Percentiles rank a stretch among this genome's conserved stretches.
These are phyloP conservation scores for Eupelmus urozonus DNA, from an alignment of 2,888 invertebrate species.

Conservation along the genomic window DNA sequence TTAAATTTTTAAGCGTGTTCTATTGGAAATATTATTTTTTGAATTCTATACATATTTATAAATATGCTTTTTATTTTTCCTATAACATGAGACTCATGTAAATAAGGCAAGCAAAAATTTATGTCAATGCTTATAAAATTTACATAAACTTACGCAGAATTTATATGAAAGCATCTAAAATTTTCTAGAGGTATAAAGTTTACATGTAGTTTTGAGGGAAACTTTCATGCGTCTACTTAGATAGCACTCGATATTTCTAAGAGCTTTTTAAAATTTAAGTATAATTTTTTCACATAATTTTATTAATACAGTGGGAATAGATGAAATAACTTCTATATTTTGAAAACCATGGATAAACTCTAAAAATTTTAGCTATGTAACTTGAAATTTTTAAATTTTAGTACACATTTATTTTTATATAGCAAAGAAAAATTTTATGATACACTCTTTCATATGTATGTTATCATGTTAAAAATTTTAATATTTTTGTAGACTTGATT, in stretches of 20 bases:
- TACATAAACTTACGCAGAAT: conserved; percentile 27
- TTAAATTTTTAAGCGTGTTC: not conserved
- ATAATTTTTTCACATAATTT: conserved; percentile 1
- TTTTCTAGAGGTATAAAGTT: conserved; percentile 26
- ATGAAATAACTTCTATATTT: too few relatives aligned
- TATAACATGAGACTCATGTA: not conserved
- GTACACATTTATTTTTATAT: too few relatives aligned
- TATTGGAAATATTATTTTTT: conserved; percentile 2
- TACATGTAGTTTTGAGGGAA: conserved; percentile 4
- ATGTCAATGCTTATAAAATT: conserved; percentile 38
- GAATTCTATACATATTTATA: conserved; percentile 11
- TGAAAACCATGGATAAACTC: too few relatives aligned
- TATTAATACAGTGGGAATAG: too few relatives aligned
- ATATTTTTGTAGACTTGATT: too few relatives aligned
- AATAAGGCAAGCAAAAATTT: conserved; percentile 14
- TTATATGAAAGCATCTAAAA: conserved; percentile 15
- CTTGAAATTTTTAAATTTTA: too few relatives aligned
- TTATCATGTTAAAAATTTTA: too few relatives aligned
- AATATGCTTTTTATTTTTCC: not conserved
- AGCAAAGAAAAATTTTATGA: too few relatives aligned
- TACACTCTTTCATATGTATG: too few relatives aligned
- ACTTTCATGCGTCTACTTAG: not conserved
- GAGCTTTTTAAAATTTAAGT: too few relatives aligned
- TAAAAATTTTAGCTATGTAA: too few relatives aligned
- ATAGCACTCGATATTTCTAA: not conserved